phyloP scores from a whole-genome alignment of 1,140 invertebrate species.

The Chironomus striatipennis region DNA sequence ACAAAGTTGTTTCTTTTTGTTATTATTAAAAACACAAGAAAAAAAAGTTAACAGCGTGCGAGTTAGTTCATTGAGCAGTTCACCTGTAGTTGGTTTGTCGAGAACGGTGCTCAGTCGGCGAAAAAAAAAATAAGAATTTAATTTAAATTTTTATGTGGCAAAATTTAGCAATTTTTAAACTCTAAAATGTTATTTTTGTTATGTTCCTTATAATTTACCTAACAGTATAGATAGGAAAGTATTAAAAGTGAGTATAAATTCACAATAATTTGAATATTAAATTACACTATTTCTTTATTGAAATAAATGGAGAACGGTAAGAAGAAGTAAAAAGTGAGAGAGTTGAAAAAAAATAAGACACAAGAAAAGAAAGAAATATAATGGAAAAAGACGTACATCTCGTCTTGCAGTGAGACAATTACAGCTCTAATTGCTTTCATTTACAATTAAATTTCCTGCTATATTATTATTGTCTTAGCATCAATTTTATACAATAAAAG shows the following conservation, averaged over 20 bases:
- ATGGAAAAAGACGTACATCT: background rate
- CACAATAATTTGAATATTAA: background rate
- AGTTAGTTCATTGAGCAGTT: background rate
- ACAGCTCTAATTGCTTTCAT: constrained; percentile 1
- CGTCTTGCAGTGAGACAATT: background rate
- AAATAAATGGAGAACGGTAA: background rate
- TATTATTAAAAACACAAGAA: too few species aligned
- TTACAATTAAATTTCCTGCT: constrained; percentile 1
- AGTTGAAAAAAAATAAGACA: background rate
- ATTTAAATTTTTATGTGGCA: background rate
- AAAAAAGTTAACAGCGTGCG: too few species aligned
- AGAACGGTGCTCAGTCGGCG: constrained; percentile 2
- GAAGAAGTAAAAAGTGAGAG: background rate
- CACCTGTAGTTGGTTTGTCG: background rate
- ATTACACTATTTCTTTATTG: background rate
- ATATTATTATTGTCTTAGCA: constrained; percentile 2
- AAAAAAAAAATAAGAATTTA: background rate
- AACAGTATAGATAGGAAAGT: background rate
- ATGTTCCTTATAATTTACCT: background rate
- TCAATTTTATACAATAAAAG: constrained; percentile 1
- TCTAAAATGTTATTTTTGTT: too few species aligned
- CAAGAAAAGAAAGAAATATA: background rate
- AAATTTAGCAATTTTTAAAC: background rate
- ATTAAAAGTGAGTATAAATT: background rate
- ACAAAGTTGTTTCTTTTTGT: too few species aligned